Evolutionary conservation across 2,888 invertebrate species (phyloP).

Genomic region (Palloptera scutellata): DNA sequence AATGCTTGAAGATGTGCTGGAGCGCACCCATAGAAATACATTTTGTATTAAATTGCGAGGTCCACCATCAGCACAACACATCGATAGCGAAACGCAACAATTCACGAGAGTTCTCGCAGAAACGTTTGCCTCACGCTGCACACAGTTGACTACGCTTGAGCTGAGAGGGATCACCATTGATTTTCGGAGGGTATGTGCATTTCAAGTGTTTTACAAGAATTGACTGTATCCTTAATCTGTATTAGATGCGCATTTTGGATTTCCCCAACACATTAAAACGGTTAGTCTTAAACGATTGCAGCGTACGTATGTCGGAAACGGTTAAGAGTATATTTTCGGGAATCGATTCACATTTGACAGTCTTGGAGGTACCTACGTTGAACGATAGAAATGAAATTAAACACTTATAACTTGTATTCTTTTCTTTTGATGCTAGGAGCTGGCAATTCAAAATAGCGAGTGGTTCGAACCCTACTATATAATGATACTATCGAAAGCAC

Average conservation of each 20-base stretch:
- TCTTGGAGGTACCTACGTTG: constrained; percentile 50
- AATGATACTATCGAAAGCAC: constrained; percentile 76
- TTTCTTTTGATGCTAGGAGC: constrained; percentile 65
- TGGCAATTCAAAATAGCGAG: constrained; percentile 75
- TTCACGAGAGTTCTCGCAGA: constrained; percentile 53
- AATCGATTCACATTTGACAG: constrained; percentile 55
- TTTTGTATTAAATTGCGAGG: constrained; percentile 58
- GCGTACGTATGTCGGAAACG: constrained; percentile 51
- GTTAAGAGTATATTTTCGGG: constrained; percentile 58
- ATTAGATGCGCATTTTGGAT: constrained; percentile 70
- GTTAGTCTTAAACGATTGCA: constrained; percentile 64
- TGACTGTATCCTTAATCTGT: constrained; percentile 14
- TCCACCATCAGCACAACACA: constrained; percentile 48
- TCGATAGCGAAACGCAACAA: constrained; percentile 51
- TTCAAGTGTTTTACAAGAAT: background rate
- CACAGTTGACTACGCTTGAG: constrained; percentile 52
- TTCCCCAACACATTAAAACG: constrained; percentile 73
- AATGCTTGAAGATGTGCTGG: constrained; percentile 54
- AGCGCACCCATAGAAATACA: constrained; percentile 55
- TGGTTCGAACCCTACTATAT: constrained; percentile 80
- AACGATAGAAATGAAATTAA: background rate
- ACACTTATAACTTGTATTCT: background rate
- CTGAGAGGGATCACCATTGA: constrained; percentile 60
- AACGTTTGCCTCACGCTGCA: constrained; percentile 51
- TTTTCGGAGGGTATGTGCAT: constrained; percentile 52